Percentiles rank a stretch among this genome's conserved stretches.
These are phyloP conservation scores for Aurelia sp. DNA, from an alignment of 30 jellyfish, hydroid and myxozoan genomes.

Conservation along the genomic window DNA sequence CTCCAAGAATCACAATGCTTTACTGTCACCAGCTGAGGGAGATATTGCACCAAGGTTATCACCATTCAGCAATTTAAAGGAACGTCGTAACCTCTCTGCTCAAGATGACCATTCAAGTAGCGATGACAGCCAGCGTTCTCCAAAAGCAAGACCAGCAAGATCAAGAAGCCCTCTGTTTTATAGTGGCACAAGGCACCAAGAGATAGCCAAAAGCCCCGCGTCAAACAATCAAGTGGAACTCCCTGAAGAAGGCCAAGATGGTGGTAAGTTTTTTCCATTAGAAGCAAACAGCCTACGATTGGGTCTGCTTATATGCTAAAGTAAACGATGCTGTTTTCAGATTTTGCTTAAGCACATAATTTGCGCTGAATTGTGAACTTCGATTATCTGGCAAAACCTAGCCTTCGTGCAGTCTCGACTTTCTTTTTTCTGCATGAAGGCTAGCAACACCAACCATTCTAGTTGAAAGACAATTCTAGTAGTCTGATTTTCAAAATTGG, in stretches of 20 bases:
- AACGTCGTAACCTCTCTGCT: conserved; percentile 38
- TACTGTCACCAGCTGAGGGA: conserved; percentile 39
- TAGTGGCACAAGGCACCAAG: conserved; percentile 69
- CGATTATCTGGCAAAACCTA: too few species aligned
- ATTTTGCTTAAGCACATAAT: too few species aligned
- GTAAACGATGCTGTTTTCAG: too few species aligned
- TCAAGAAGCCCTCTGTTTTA: conserved; percentile 69
- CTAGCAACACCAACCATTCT: too few species aligned
- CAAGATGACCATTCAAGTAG: conserved; percentile 70
- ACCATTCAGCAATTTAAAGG: conserved; percentile 69
- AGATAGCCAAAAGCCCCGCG: conserved; percentile 3
- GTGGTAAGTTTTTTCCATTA: neutral
- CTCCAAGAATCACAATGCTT: conserved; percentile 19
- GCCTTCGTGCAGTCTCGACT: too few species aligned
- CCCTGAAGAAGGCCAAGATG: conserved; percentile 38
- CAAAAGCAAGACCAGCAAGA: conserved; percentile 14
- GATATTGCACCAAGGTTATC: conserved; percentile 66
- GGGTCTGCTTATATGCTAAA: too few species aligned
- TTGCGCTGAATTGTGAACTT: too few species aligned
- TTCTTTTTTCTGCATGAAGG: too few species aligned
- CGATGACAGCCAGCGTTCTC: conserved; percentile 42
- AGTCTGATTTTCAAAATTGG: too few species aligned
- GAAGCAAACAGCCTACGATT: too few species aligned
- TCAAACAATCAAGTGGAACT: neutral
- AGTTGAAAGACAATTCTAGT: too few species aligned